phyloP scores from a whole-genome alignment of 2,113 vertebrate genomes.

The Rhinolophus sinicus region DNA sequence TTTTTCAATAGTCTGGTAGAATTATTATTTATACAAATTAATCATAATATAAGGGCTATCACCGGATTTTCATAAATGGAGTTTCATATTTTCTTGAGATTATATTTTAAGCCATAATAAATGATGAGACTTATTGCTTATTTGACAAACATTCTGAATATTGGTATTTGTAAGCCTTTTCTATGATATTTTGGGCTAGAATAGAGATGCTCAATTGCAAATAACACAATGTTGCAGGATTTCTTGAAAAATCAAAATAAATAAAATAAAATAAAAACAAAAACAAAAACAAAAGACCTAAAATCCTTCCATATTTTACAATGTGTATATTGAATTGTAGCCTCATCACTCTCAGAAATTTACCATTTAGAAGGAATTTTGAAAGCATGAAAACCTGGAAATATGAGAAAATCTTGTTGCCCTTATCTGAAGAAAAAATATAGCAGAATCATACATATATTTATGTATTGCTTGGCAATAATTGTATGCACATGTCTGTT shows the following conservation, averaged over 20 bases:
- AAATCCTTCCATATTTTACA: background rate
- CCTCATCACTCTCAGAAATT: background rate
- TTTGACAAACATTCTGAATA: background rate
- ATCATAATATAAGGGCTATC: background rate
- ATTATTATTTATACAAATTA: background rate
- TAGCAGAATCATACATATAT: background rate
- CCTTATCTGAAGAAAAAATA: background rate
- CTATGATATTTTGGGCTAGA: background rate
- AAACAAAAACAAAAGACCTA: background rate
- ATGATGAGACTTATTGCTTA: background rate
- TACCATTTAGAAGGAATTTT: background rate
- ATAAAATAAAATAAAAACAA: background rate
- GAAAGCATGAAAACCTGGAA: background rate
- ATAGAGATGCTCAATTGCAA: background rate
- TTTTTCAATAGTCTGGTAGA: background rate
- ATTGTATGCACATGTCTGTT: background rate
- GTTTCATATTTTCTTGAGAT: constrained; percentile 18
- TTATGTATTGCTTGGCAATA: background rate
- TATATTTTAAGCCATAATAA: background rate
- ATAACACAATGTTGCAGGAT: background rate
- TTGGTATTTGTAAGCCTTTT: background rate
- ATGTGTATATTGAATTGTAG: background rate
- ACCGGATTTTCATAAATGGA: background rate
- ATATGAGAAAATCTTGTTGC: background rate
- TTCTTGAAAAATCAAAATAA: background rate